Conservation (phyloP, 2,113 vertebrate genomes). For the Shinisaurus crocodilurus region DNA sequence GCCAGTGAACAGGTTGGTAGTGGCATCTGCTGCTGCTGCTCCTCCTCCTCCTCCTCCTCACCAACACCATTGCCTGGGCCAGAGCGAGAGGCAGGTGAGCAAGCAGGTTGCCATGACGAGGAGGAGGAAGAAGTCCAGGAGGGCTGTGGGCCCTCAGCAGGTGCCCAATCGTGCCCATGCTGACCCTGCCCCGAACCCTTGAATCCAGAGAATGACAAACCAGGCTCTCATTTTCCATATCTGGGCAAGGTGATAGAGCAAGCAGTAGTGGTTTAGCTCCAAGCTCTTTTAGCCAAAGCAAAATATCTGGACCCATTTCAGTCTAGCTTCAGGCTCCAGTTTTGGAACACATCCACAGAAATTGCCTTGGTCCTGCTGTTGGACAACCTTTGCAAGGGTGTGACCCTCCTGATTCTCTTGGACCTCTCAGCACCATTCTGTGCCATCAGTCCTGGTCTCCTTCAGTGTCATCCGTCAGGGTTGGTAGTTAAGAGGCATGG, state of each 20-base stretch:
- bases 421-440: too few species aligned
- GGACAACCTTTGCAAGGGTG: not conserved
- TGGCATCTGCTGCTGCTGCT: too few species aligned
- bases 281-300: not conserved
- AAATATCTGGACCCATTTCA: not conserved
- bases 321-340: not conserved
- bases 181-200: not conserved
- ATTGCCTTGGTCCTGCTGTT: not conserved
- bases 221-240: too few species aligned
- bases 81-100: too few species aligned
- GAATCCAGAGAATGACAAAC: not conserved
- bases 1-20: too few species aligned
- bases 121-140: not conserved
- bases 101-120: too few species aligned
- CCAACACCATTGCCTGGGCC: too few species aligned
- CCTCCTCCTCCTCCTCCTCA: too few species aligned
- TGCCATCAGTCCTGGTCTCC: not conserved
- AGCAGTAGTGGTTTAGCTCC: not conserved
- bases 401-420: not conserved
- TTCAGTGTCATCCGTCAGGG: not conserved
- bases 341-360: not conserved
- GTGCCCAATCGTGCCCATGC: too few species aligned
- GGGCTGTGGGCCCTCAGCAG: too few species aligned
- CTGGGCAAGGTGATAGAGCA: not conserved
- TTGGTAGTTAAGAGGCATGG: too few species aligned